Evolutionary conservation across 2,797 vertebrate genomes (phyloP).

Genomic region (Oryzias sinensis): DNA sequence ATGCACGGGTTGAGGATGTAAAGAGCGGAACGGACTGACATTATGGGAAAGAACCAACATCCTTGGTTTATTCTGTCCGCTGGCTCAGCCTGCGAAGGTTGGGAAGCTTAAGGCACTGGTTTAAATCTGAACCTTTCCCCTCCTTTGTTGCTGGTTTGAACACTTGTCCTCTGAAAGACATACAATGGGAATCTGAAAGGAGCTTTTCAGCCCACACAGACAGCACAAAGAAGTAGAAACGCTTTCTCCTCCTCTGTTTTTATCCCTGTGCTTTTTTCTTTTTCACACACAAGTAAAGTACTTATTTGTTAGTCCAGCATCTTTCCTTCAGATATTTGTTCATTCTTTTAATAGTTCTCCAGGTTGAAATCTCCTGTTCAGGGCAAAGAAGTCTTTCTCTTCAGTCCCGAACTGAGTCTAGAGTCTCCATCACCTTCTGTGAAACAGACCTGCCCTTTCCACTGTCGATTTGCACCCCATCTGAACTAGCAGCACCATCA

Average conservation of each 20-base stretch:
- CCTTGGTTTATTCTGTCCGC: slow-evolving; percentile 1
- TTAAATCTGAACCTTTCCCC: neutral
- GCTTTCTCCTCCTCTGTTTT: slow-evolving; percentile 8
- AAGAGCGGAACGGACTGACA: too few relatives aligned
- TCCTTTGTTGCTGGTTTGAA: slow-evolving; percentile 28
- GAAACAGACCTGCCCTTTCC: too few relatives aligned
- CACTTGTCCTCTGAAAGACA: slow-evolving; percentile 28
- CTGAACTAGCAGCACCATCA: too few relatives aligned
- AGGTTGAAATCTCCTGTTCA: neutral
- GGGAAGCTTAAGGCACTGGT: neutral
- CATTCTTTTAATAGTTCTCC: neutral
- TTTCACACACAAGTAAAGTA: neutral
- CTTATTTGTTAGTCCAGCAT: neutral
- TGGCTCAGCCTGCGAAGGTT: slow-evolving; percentile 3
- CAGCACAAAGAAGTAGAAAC: slow-evolving; percentile 25
- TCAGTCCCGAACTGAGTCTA: too few relatives aligned
- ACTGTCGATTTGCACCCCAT: too few relatives aligned
- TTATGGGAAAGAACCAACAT: neutral
- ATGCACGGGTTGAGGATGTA: too few relatives aligned
- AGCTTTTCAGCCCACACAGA: slow-evolving; percentile 40
- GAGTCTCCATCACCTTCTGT: too few relatives aligned
- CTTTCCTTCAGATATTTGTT: neutral
- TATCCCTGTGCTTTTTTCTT: slow-evolving; percentile 4
- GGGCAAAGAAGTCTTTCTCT: too few relatives aligned
- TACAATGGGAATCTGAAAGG: slow-evolving; percentile 30